phyloP scores from a whole-genome alignment of 2,888 invertebrate genomes.

The Spicauda simplicius region DNA sequence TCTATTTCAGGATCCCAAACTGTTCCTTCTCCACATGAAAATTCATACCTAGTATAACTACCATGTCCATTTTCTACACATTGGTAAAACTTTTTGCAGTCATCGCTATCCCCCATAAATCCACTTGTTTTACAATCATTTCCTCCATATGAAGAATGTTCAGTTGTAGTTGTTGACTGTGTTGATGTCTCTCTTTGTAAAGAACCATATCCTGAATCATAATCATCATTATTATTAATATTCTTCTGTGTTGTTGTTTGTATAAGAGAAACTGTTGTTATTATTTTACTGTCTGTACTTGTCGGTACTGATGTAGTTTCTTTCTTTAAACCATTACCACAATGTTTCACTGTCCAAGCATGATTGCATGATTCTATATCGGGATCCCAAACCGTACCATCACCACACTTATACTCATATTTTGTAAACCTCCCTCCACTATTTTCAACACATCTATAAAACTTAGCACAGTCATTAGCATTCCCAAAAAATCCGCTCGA shows the following conservation, averaged over 20 bases:
- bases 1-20: constrained; percentile 85
- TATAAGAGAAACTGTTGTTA: constrained; percentile 40
- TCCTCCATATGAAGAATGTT: constrained; percentile 35
- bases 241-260: constrained; percentile 41
- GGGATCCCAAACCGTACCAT: constrained; percentile 86
- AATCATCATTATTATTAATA: constrained; percentile 28
- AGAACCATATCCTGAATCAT: constrained; percentile 44
- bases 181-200: constrained; percentile 20
- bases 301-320: constrained; percentile 16
- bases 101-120: constrained; percentile 80
- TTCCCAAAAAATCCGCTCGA: constrained; percentile 86
- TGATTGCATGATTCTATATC: constrained; percentile 85
- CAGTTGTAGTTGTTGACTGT: constrained; percentile 17
- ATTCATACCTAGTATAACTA: constrained; percentile 79
- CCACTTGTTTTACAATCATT: constrained; percentile 52
- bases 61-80: constrained; percentile 84
- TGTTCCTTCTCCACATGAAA: constrained; percentile 85
- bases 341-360: constrained; percentile 72
- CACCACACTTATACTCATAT: constrained; percentile 84
- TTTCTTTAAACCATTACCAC: constrained; percentile 36
- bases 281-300: constrained; percentile 18
- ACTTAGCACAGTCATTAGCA: constrained; percentile 85
- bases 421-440: constrained; percentile 74
- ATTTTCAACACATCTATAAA: constrained; percentile 87
- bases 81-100: constrained; percentile 89